Evolutionary conservation across 2,888 invertebrate species (phyloP).

Genomic region (Ligdia adustata): DNA sequence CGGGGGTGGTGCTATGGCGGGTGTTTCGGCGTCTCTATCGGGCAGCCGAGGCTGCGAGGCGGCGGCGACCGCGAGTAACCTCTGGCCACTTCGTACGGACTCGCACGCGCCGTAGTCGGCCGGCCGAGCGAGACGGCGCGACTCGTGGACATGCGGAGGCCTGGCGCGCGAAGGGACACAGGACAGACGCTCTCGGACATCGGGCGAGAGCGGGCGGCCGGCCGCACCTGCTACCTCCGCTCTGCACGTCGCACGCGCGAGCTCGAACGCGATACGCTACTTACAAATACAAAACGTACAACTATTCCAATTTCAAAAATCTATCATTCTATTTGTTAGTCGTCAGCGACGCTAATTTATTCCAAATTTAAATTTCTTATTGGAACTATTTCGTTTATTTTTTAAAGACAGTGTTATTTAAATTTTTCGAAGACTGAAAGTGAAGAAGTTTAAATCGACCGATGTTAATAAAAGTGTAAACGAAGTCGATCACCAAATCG

Average conservation of each 20-base stretch:
- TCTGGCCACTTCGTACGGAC: conserved; percentile 81
- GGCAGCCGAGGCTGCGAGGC: conserved; percentile 74
- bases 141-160: conserved; percentile 78
- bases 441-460: conserved; percentile 64
- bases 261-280: conserved; percentile 68
- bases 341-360: conserved; percentile 27
- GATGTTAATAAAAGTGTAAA: conserved; percentile 62
- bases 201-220: conserved; percentile 84
- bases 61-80: conserved; percentile 83
- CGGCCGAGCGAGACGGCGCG: conserved; percentile 77
- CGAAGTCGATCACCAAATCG: conserved; percentile 58
- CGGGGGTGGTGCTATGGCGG: conserved; percentile 47
- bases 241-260: conserved; percentile 71
- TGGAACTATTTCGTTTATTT: conserved; percentile 39
- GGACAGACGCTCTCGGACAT: conserved; percentile 85
- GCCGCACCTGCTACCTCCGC: conserved; percentile 77
- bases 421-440: conserved; percentile 57
- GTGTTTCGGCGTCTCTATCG: conserved; percentile 69
- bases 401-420: conserved; percentile 54
- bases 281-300: conserved; percentile 61
- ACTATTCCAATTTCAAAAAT: conserved; percentile 43
- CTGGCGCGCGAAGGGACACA: conserved; percentile 83
- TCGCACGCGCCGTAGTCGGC: conserved; percentile 82
- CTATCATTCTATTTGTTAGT: conserved; percentile 39
- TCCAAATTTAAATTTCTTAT: conserved; percentile 38